These are phyloP conservation scores for Rhabdomys pumilio DNA, from an alignment of 2,797 vertebrate species.

Conservation along the genomic window DNA sequence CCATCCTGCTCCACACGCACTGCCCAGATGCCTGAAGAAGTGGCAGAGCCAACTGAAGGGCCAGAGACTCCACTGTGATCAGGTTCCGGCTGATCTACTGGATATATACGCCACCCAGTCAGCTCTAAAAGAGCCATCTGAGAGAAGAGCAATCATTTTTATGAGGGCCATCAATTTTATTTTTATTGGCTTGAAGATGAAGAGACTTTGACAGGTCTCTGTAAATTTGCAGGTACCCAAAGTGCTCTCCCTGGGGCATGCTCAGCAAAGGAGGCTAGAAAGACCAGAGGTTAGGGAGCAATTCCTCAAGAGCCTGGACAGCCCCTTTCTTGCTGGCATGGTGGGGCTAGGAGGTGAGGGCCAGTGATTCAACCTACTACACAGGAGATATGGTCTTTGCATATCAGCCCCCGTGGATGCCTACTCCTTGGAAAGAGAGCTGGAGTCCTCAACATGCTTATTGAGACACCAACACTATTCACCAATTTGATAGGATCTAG, in stretches of 20 bases:
- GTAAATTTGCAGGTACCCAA: background rate
- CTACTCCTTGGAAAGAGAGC: background rate
- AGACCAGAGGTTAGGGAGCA: background rate
- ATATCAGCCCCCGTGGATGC: background rate
- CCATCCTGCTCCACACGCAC: background rate
- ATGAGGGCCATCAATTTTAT: conserved; percentile 23
- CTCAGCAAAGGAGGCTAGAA: background rate
- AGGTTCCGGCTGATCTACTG: background rate
- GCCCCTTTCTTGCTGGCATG: fast-evolving
- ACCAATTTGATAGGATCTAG: too few relatives aligned
- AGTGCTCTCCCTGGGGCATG: background rate
- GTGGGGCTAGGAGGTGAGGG: too few relatives aligned
- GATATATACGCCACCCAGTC: background rate
- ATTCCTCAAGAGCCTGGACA: background rate
- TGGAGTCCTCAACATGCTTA: background rate
- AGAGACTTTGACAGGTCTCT: conserved; percentile 18
- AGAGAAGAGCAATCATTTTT: background rate
- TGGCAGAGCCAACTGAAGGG: background rate
- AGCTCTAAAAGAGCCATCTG: background rate
- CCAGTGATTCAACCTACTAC: fast-evolving
- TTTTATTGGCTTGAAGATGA: conserved; percentile 66
- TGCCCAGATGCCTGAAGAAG: background rate
- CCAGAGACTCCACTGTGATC: background rate
- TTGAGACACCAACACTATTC: background rate
- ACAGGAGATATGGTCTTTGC: background rate